A percentile compares a stretch with the other conserved stretches of the same genome.
Conservation (phyloP, 2,888 invertebrate genomes). For the Yponomeuta plumbellus region DNA sequence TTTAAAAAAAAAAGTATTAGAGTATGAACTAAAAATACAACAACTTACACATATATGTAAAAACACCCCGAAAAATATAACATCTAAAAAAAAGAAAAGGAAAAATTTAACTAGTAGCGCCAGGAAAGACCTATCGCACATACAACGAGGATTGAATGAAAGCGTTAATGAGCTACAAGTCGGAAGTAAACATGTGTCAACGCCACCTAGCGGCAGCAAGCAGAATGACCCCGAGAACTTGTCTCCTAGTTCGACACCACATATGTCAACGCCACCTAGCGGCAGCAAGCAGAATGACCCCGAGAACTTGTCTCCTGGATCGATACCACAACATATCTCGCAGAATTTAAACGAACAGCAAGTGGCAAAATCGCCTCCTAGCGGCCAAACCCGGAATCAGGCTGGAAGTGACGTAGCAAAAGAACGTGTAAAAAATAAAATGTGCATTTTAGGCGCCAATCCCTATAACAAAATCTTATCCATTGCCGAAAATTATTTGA, state of each 20-base stretch:
- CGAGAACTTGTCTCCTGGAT: too few relatives aligned
- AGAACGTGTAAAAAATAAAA: too few relatives aligned
- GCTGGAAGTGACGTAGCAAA: too few relatives aligned
- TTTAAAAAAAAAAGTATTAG: neutral
- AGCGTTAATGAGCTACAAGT: neutral
- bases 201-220: neutral
- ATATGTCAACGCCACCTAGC: too few relatives aligned
- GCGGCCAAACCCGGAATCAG: too few relatives aligned
- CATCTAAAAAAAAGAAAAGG: neutral
- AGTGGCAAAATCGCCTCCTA: too few relatives aligned
- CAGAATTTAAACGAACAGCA: too few relatives aligned
- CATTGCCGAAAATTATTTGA: neutral
- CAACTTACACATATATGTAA: neutral
- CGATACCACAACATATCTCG: too few relatives aligned
- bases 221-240: too few relatives aligned
- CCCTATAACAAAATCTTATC: neutral
- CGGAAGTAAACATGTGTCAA: neutral
- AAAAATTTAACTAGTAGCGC: neutral
- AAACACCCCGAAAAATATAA: neutral
- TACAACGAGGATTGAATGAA: neutral
- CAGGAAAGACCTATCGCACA: neutral
- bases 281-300: too few relatives aligned
- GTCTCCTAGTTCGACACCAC: too few relatives aligned
- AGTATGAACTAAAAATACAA: neutral
- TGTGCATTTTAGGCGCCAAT: neutral